Conservation (phyloP, 2,797 vertebrate genomes). For the Urocyon cinereoargenteus region DNA sequence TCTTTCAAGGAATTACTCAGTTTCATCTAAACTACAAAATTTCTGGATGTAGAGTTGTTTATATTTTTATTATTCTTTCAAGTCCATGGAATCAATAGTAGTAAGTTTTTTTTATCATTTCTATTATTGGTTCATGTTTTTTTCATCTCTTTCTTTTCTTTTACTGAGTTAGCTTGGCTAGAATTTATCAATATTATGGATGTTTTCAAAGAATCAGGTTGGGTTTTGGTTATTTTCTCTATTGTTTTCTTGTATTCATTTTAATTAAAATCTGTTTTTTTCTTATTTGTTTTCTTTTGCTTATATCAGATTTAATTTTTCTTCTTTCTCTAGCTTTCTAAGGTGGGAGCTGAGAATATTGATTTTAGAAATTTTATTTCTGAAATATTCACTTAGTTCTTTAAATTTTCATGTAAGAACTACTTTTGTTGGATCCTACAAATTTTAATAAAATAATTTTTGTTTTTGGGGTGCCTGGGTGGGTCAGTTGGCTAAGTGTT, state of each 20-base stretch:
- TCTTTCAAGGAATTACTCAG: not conserved
- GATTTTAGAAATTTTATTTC: not conserved
- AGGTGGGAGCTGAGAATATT: not conserved
- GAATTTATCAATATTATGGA: not conserved
- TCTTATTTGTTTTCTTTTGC: not conserved
- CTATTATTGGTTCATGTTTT: not conserved
- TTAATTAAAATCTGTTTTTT: not conserved
- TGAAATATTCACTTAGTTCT: not conserved
- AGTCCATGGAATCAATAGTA: too few species aligned
- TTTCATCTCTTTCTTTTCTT: not conserved
- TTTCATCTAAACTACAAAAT: slow-evolving; percentile 15
- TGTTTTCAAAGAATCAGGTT: not conserved
- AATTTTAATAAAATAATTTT: not conserved
- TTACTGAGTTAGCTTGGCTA: not conserved
- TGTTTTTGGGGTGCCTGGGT: not conserved
- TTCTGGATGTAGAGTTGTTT: not conserved
- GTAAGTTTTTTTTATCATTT: not conserved
- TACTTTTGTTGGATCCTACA: not conserved
- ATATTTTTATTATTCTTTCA: not conserved
- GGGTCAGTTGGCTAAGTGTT: not conserved
- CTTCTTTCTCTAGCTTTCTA: not conserved
- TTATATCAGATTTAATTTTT: not conserved
- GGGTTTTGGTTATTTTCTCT: slow-evolving; percentile 10
- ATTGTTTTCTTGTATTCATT: not conserved
- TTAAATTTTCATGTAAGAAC: not conserved